Base-by-base conservation (phyloP, 2,797 vertebrate species). In the Labeo calbasu region DNA sequence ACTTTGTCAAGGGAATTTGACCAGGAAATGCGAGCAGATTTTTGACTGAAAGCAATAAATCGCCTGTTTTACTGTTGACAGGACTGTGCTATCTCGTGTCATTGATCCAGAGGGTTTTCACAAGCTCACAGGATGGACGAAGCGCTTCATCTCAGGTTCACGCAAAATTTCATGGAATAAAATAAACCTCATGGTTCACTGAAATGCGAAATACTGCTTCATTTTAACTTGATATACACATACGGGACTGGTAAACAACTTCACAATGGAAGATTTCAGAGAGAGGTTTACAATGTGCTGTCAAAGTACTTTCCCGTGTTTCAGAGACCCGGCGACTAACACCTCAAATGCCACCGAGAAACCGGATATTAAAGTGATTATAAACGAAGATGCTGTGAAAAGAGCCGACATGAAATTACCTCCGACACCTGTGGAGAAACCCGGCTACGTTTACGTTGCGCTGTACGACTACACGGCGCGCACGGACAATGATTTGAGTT, bases 401-500 rank as follows among this genome's bases (percentile, higher is more conserved):
- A 46, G 43, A 2, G 43, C 43, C 43, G 9, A 46, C 43, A 46
- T 46, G 8, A 46, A 46, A 46, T 46, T 46, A 10, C 92, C 90
- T 28, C 46, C 84, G 0, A 57, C 86, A 40, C 88, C 91, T 0
- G 0, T 0, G n/a, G 36, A 79, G 14, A 48, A 40, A 25, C 2
- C 81, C 0, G 48, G 23, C 4, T 70, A n/a, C 61, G 89, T 87
- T 23, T 99, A 96, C 87, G 88, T 97, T 40, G 98, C 97, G 10
- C 92, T 96, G 43, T 99, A 95, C 0, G 93, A 97, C 71, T 99
- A 99, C 0, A 89, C 95, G 0, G 96, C 96, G 28, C 95, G 97
- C 1, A 99, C 98, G 0, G 91, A 90, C 3, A 93, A 99, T 14
- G 98, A 99, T 87, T 91, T 99, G 88, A 98, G 95, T 87, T 97